Conservation (phyloP, 2,888 invertebrate genomes). For the Trachelus troglodyta region DNA sequence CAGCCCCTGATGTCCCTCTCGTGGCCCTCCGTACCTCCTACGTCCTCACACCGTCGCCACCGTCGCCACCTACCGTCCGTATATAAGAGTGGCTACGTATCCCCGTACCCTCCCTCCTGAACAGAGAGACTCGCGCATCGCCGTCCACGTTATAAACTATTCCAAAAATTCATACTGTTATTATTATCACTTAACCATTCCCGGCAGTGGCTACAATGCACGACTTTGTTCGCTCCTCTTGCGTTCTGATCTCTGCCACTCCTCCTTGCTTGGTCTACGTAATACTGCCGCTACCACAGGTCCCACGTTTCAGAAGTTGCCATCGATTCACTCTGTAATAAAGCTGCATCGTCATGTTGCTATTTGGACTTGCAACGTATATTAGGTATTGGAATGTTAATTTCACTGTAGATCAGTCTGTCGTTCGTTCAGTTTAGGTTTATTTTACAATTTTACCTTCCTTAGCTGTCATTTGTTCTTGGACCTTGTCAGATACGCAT, state of each 20-base stretch:
- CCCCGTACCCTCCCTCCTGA: conserved; percentile 12
- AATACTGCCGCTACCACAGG: neutral
- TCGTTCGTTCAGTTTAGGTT: neutral
- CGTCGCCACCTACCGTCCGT: conserved; percentile 36
- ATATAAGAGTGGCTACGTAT: conserved; percentile 24
- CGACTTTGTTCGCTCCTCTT: conserved; percentile 31
- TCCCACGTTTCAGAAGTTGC: conserved; percentile 1
- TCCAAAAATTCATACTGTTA: conserved; percentile 55
- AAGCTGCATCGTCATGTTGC: neutral
- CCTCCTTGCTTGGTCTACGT: neutral
- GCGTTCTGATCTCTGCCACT: conserved; percentile 7
- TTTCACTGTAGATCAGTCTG: neutral
- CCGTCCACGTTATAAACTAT: conserved; percentile 44
- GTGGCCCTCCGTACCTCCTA: neutral
- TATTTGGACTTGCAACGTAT: too few relatives aligned
- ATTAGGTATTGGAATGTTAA: neutral
- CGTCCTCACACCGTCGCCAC: conserved; percentile 7
- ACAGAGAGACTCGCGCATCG: conserved; percentile 24
- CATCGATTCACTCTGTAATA: neutral
- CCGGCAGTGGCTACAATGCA: conserved; percentile 34
- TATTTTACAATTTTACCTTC: neutral
- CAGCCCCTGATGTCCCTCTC: conserved; percentile 3
- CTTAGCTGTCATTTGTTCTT: neutral
- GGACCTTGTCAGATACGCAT: neutral
- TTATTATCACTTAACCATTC: conserved; percentile 53